phyloP scores from a whole-genome alignment of 2,797 vertebrate genomes.

The Heterohyrax brucei region DNA sequence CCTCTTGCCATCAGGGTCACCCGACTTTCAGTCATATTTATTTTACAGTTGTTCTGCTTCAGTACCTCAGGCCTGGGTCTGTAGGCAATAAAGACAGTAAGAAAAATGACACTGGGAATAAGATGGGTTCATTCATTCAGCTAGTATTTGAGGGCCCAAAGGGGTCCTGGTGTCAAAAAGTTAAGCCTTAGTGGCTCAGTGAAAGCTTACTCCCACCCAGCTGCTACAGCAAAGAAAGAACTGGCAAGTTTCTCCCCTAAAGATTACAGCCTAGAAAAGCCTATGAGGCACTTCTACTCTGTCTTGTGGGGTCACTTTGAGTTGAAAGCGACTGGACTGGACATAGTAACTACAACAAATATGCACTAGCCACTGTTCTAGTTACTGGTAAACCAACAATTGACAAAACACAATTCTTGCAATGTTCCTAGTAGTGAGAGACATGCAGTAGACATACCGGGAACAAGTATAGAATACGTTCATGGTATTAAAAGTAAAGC shows the following conservation, averaged over 20 bases:
- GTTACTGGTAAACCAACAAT: background rate
- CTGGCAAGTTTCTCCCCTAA: too few species aligned
- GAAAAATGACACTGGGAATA: background rate
- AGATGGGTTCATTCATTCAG: background rate
- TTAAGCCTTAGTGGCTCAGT: too few species aligned
- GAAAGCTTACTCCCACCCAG: too few species aligned
- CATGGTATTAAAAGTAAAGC: too few species aligned
- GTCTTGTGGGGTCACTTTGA: too few species aligned
- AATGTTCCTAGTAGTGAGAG: background rate
- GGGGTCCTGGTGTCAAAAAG: too few species aligned
- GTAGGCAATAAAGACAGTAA: background rate
- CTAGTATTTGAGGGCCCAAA: background rate
- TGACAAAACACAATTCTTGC: background rate
- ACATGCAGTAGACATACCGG: background rate
- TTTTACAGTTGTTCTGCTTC: background rate
- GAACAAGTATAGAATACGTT: background rate
- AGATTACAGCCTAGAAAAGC: too few species aligned
- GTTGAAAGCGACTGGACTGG: too few species aligned
- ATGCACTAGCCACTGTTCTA: background rate
- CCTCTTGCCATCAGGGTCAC: background rate
- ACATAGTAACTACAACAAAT: too few species aligned
- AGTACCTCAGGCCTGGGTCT: background rate
- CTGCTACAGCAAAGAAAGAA: too few species aligned
- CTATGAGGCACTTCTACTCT: too few species aligned
- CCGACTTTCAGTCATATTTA: background rate